A percentile compares a stretch with the other conserved stretches of the same genome.
Evolutionary conservation across 2,113 vertebrate genomes (phyloP).

Genomic region (Pyrgilauda ruficollis): DNA sequence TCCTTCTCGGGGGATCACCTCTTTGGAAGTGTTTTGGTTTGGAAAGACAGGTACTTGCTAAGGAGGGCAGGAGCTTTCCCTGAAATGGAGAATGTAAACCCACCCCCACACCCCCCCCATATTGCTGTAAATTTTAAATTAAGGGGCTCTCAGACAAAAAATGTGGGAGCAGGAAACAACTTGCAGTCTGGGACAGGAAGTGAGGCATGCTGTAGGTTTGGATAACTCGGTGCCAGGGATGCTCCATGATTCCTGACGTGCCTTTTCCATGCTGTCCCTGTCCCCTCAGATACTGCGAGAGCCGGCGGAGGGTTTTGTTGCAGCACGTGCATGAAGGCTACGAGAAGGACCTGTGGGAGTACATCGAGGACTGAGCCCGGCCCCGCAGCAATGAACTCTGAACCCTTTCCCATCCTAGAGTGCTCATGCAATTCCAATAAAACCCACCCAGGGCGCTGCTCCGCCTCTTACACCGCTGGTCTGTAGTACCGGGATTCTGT

Average conservation of each 20-base stretch:
- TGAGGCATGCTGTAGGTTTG: neutral
- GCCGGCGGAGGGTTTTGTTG: conserved; percentile 95
- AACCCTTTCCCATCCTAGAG: conserved; percentile 89
- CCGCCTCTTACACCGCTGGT: conserved; percentile 82
- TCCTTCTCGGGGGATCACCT: neutral
- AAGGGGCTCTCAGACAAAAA: no score
- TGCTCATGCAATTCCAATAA: conserved; percentile 87
- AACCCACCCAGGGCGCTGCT: conserved; percentile 71
- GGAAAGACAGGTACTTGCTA: no score
- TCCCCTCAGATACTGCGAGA: conserved; percentile 96
- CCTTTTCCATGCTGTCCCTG: neutral
- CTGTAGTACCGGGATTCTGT: conserved; percentile 86
- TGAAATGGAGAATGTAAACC: no score
- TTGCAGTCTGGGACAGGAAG: neutral
- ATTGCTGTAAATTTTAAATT: no score
- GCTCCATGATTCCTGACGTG: neutral
- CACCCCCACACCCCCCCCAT: no score
- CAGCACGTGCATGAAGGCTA: conserved; percentile 99
- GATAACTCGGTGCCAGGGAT: fast-evolving
- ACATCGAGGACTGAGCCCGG: conserved; percentile 95
- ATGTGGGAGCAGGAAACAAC: no score
- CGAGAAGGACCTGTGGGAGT: conserved; percentile 99
- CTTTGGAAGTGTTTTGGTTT: fast-evolving
- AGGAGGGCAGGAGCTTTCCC: no score
- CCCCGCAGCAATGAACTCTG: conserved; percentile 88